Evolutionary conservation across 2,113 vertebrate species (phyloP).

Genomic region (Gracilinanus agilis): DNA sequence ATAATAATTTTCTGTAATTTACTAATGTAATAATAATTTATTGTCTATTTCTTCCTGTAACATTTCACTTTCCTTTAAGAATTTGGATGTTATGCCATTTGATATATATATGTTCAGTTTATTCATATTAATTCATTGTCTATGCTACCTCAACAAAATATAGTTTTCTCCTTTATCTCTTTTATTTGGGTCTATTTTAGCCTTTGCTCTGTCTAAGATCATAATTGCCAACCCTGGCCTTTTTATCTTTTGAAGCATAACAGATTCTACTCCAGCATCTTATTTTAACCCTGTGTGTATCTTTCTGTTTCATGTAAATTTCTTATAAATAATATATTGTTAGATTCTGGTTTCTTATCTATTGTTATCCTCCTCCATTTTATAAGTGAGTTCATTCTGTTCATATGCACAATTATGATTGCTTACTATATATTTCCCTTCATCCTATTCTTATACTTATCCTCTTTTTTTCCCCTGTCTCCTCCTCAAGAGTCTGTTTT

Average conservation of each 20-base stretch:
- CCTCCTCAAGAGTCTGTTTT: background rate
- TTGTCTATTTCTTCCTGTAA: background rate
- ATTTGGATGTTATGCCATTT: background rate
- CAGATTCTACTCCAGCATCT: background rate
- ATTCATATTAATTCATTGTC: background rate
- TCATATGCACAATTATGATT: background rate
- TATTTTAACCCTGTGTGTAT: background rate
- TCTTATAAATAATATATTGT: background rate
- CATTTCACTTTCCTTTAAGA: background rate
- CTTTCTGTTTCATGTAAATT: background rate
- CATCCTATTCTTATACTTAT: background rate
- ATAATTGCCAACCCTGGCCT: background rate
- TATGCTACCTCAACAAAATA: background rate
- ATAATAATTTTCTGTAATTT: background rate
- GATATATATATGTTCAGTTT: background rate
- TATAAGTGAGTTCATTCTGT: background rate
- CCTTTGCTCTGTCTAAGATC: background rate
- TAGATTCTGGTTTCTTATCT: background rate
- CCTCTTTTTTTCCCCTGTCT: background rate
- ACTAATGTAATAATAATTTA: background rate
- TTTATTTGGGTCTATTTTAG: background rate
- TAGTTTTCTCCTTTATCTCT: background rate
- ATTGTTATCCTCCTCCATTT: background rate
- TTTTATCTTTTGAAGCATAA: background rate
- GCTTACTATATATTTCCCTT: background rate